Base-by-base conservation (phyloP, 2,888 invertebrate genomes). In the Ophion slaviceki region DNA sequence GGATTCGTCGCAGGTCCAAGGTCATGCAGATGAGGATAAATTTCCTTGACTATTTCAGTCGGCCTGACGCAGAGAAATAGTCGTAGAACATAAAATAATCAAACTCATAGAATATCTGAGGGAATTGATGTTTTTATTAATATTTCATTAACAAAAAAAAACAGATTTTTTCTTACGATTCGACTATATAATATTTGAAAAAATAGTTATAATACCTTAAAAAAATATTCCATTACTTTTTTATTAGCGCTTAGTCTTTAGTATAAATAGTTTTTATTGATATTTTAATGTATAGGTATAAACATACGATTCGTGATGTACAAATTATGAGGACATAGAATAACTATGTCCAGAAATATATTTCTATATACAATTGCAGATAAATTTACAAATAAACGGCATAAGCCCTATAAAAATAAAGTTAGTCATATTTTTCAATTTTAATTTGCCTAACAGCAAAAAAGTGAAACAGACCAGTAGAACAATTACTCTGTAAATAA, bases 321-420 rank as follows among this genome's bases (percentile, higher is more conserved):
- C 70, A 79, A 79, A 79, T 62, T 79, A 45, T 61, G 61, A 70
- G 74, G n/a, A 24, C 14, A 7, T 62, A 14, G 3, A 62, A 74
- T 45, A 61, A 17, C 20, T 74, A 74, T 61, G 20, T n/a, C 45
- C 45, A 74, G 61, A 62, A 61, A 74, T 36, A 74, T 74, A 62
- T 79, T 79, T 61, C 57, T 70, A 70, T 57, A 70, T 40, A 70
- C 17, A 70, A 62, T 70, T 79, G 70, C 61, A 68, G 61, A 67
- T 40, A 59, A 61, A 62, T 62, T 71, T 61, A 36, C 66, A 53
- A 28, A 28, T 28, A 28, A 28, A 28, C 28, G 28, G 2, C 28
- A 28, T 28, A 28, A 28, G 28, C 28, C 28, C 28, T 28, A 28
- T 28, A 28, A 28, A 28, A 28, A 28, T 28, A 2, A 28, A 28